Evolutionary conservation across 2,113 vertebrate species (phyloP), one percentile per base, ranked within the genome.

Genomic region (Rhodinocichla rosea): DNA sequence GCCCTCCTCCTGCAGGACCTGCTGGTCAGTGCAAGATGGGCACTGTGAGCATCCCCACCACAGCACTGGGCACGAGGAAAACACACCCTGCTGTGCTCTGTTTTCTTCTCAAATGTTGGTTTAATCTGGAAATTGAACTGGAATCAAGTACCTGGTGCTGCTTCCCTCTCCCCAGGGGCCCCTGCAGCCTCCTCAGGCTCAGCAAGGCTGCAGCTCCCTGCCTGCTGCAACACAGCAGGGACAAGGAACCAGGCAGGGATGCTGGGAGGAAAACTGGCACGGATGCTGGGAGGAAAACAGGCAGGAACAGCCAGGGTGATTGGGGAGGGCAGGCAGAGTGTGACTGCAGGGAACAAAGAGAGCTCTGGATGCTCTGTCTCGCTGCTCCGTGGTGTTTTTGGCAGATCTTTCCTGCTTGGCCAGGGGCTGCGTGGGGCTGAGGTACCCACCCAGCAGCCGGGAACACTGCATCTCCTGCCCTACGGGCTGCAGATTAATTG

Each of bases 401-500:
- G 93, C 92, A 80, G 73, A 90, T 90, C 87, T 76, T 88, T 77
- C 84, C 90, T 49, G 75, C 87, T 74, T 49, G 87, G 82, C 90
- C 64, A 44, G 2, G 2, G 60, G 64, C 79, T 74, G 71, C 16
- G 59, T 14, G 33, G 70, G 33, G 44, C 13, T 30, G 32, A 71
- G 67, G 62, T n/a, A 81, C 68, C 88, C 79, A 80, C 76, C 83
- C 75, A 71, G 47, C 88, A 84, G 80, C 64, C 52, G 56, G 2
- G 4, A 93, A 91, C 52, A 28, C 78, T 37, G 67, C 90, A 88
- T 86, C 92, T 91, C 80, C 82, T 75, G 64, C 95, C 92, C 82
- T 63, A 2, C 42, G 24, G 95, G 71, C 82, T 50, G 22, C 22
- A 74, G 70, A 90, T 88, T 53, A 95, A 96, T 95, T 60, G 63